A percentile compares a stretch with the other conserved stretches of the same genome.
Conservation (phyloP, 2,797 vertebrate species). For the Lagorchestes hirsutus region DNA sequence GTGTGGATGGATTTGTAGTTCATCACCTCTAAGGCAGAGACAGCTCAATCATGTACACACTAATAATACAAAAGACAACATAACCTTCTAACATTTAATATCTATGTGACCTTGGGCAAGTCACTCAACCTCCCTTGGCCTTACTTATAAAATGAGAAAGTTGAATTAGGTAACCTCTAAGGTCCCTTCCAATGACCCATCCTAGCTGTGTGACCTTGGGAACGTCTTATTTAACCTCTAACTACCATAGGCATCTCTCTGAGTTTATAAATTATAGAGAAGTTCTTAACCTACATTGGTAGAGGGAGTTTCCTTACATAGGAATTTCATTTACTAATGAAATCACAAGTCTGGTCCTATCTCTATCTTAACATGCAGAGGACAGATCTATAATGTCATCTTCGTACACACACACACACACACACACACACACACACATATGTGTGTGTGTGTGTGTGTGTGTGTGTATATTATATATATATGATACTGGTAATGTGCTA, state of each 20-base stretch:
- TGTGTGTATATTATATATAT: not conserved
- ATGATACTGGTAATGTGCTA: not conserved
- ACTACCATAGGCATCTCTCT: not conserved
- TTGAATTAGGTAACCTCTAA: not conserved
- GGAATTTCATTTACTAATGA: not conserved
- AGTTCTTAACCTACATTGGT: not conserved
- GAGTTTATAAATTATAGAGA: not conserved
- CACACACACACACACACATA: no score
- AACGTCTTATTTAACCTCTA: not conserved
- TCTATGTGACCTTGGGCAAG: not conserved
- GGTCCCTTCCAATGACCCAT: not conserved
- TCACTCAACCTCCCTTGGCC: not conserved
- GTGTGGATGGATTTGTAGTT: not conserved
- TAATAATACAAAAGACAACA: not conserved
- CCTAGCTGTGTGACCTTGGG: not conserved
- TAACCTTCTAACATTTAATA: not conserved
- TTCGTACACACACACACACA: not conserved
- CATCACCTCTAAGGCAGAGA: not conserved
- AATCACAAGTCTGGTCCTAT: not conserved
- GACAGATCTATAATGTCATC: not conserved
- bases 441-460: no score
- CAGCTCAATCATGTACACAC: not conserved
- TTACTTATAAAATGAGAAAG: not conserved
- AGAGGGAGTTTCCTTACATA: not conserved
- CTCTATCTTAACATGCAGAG: not conserved